phyloP scores from a whole-genome alignment of 2,797 vertebrate genomes.

The Enteromius radiatus region DNA sequence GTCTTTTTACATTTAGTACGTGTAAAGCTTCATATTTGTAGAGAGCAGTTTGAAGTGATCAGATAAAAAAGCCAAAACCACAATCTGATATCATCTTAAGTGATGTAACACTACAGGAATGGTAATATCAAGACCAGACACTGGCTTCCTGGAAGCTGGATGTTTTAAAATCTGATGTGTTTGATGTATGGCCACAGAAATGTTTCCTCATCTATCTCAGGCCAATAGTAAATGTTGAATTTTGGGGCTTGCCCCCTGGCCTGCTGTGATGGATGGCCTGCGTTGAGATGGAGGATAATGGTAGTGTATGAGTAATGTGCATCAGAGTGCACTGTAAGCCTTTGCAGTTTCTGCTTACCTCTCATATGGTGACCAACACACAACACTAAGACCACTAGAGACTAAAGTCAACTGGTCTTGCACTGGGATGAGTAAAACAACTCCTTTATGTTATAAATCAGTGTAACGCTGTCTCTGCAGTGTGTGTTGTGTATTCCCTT shows the following conservation, averaged over 20 bases:
- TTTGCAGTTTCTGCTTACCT: slow-evolving; percentile 66
- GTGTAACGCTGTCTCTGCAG: slow-evolving; percentile 39
- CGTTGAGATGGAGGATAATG: slow-evolving; percentile 88
- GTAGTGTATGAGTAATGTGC: slow-evolving; percentile 92
- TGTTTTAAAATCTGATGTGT: slow-evolving; percentile 77
- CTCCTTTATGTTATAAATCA: slow-evolving; percentile 69
- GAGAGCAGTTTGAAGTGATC: neutral
- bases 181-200: slow-evolving; percentile 87
- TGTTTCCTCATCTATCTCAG: slow-evolving; percentile 91
- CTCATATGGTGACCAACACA: slow-evolving; percentile 61
- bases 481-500: slow-evolving; percentile 58
- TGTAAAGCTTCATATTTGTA: slow-evolving; percentile 18
- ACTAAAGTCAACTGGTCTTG: slow-evolving; percentile 49
- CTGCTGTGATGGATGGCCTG: slow-evolving; percentile 92
- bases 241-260: slow-evolving; percentile 88
- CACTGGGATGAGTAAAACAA: slow-evolving; percentile 65
- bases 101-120: slow-evolving; percentile 76
- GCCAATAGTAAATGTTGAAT: slow-evolving; percentile 92
- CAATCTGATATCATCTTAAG: slow-evolving; percentile 5
- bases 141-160: slow-evolving; percentile 76
- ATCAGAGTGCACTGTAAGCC: slow-evolving; percentile 76
- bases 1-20: neutral
- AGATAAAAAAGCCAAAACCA: slow-evolving; percentile 20
- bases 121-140: slow-evolving; percentile 80
- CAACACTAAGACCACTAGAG: slow-evolving; percentile 59